A percentile compares a stretch with the other conserved stretches of the same genome.
These are phyloP conservation scores for Vannuccia rotundouncinata DNA, from an alignment of 2,888 invertebrate genomes.

Conservation along the genomic window DNA sequence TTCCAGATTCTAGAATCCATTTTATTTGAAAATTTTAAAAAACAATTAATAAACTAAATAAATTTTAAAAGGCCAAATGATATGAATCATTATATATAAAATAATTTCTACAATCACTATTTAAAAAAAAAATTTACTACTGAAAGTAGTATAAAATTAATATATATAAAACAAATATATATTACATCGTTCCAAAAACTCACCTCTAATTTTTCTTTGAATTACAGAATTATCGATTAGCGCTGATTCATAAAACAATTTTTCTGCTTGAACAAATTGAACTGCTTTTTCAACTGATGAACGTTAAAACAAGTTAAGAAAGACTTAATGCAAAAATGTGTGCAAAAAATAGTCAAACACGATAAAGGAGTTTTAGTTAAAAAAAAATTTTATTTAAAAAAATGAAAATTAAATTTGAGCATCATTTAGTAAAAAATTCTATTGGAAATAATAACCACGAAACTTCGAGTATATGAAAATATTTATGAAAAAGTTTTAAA, in stretches of 20 bases:
- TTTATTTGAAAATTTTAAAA: too few relatives aligned
- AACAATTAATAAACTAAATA: too few relatives aligned
- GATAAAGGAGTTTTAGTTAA: conserved; percentile 41
- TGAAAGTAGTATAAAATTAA: too few relatives aligned
- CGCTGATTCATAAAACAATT: conserved; percentile 51
- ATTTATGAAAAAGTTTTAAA: too few relatives aligned
- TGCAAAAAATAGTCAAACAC: neutral
- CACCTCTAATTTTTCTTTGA: conserved; percentile 42
- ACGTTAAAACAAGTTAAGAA: neutral
- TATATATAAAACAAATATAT: too few relatives aligned
- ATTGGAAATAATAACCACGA: too few relatives aligned
- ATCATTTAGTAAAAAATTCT: neutral
- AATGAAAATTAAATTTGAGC: neutral
- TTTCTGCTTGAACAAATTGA: conserved; percentile 53
- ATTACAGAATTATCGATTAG: conserved; percentile 48
- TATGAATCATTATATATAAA: too few relatives aligned
- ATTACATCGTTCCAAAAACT: too few relatives aligned
- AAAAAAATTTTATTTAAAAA: conserved; percentile 21
- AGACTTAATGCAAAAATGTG: neutral
- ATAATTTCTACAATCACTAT: too few relatives aligned
- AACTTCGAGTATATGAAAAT: too few relatives aligned
- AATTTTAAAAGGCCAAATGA: too few relatives aligned
- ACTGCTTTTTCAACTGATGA: conserved; percentile 49
- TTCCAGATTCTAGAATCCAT: neutral
- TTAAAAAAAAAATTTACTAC: too few relatives aligned